Percentiles rank a stretch among this genome's conserved stretches.
Evolutionary conservation across 2,113 vertebrate species (phyloP).

Genomic region (Rhinopomastus cyanomelas): DNA sequence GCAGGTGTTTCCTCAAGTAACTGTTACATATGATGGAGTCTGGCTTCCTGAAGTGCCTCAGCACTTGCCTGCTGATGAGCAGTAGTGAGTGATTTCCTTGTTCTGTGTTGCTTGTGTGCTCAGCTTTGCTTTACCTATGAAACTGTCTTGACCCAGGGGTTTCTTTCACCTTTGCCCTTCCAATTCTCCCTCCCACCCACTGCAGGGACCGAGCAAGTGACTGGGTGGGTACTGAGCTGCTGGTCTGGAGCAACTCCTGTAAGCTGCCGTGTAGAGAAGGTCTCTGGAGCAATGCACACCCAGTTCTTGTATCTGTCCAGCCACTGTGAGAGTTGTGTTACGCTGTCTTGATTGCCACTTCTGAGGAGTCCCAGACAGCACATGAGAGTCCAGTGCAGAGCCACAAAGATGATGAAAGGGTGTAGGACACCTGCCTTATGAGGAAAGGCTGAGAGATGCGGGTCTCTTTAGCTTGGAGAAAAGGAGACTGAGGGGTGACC

Average conservation of each 20-base stretch:
- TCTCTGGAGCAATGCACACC: neutral
- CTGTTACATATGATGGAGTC: rapidly evolving
- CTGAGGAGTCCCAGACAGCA: neutral
- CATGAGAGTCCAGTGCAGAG: too few species aligned
- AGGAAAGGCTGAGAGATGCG: too few species aligned
- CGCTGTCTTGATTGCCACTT: too few species aligned
- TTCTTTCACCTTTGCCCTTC: neutral
- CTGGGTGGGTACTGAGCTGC: neutral
- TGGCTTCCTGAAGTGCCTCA: neutral
- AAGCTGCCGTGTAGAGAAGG: neutral
- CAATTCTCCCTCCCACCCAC: too few species aligned
- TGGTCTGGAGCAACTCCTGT: rapidly evolving
- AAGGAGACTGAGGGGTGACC: too few species aligned
- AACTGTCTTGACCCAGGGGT: neutral
- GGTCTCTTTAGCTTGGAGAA: too few species aligned
- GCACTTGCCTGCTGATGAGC: neutral
- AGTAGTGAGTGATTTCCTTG: neutral
- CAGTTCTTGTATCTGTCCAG: neutral
- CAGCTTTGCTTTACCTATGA: neutral
- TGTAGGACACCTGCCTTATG: too few species aligned
- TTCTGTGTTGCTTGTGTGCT: neutral
- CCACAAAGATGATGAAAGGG: too few species aligned
- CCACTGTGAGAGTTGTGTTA: rapidly evolving
- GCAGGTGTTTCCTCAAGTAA: neutral
- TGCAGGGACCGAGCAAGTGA: neutral